phyloP scores from a whole-genome alignment of 2,113 vertebrate genomes.

The Cacatua alba region DNA sequence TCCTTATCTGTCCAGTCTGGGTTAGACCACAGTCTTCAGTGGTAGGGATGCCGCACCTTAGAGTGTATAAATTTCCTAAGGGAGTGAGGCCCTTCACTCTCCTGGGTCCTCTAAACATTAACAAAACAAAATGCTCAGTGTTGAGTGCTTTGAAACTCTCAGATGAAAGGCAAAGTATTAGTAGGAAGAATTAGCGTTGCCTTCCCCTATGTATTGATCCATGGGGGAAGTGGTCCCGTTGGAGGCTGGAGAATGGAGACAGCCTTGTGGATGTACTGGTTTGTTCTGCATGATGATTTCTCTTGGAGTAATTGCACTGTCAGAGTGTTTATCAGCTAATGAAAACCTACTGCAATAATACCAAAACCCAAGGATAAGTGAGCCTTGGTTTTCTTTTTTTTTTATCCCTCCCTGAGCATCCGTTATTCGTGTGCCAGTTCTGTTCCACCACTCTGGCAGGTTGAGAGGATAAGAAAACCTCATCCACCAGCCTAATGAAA shows the following conservation, averaged over 20 bases:
- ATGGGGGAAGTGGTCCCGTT: neutral
- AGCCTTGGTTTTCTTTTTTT: neutral
- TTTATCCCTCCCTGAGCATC: neutral
- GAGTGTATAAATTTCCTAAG: neutral
- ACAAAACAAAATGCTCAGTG: neutral
- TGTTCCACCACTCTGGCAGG: neutral
- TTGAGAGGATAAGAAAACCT: slow-evolving; percentile 8
- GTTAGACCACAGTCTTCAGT: neutral
- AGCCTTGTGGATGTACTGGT: slow-evolving; percentile 33
- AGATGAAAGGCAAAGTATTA: slow-evolving; percentile 15
- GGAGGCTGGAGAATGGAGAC: slow-evolving; percentile 28
- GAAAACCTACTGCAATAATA: slow-evolving; percentile 55
- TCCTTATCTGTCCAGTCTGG: neutral
- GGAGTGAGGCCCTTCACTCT: neutral
- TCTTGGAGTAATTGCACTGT: slow-evolving; percentile 29
- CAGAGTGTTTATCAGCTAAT: slow-evolving; percentile 46
- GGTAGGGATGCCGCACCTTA: neutral
- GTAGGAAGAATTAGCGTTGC: slow-evolving; percentile 20
- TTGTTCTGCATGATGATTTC: slow-evolving; percentile 37
- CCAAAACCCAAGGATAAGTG: neutral
- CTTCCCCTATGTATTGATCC: neutral
- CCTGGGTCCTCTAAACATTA: slow-evolving; percentile 25
- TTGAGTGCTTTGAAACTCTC: slow-evolving; percentile 48
- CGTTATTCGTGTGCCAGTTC: neutral
- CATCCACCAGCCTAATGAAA: slow-evolving; percentile 2